Conservation (phyloP, 2,888 invertebrate species). For the Cartodere bifasciata region DNA sequence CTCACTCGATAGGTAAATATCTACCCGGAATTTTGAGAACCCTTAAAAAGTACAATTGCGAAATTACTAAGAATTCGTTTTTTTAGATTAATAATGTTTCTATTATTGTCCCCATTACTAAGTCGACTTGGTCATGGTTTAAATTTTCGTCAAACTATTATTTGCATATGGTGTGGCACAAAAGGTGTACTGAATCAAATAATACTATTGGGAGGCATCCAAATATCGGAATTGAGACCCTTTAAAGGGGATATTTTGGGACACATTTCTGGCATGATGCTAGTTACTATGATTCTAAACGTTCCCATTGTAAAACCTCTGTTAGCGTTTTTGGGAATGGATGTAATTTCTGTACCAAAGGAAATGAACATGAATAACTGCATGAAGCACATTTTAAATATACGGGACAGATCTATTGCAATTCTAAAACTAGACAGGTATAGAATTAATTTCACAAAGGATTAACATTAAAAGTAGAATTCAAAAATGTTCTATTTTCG, state of each 20-base stretch:
- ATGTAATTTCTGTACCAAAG: slow-evolving; percentile 40
- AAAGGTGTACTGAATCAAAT: slow-evolving; percentile 47
- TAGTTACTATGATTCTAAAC: slow-evolving; percentile 44
- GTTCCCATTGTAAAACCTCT: slow-evolving; percentile 42
- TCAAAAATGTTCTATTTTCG: too few relatives aligned
- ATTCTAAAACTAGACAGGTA: slow-evolving; percentile 49
- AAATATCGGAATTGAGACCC: slow-evolving; percentile 32
- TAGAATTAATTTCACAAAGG: too few relatives aligned
- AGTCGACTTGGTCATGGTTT: slow-evolving; percentile 45
- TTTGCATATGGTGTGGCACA: slow-evolving; percentile 50
- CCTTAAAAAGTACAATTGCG: too few relatives aligned
- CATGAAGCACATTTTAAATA: slow-evolving; percentile 38
- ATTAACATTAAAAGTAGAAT: too few relatives aligned
- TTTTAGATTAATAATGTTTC: slow-evolving; percentile 23
- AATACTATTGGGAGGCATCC: slow-evolving; percentile 41
- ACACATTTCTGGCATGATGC: slow-evolving; percentile 44
- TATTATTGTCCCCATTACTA: slow-evolving; percentile 37
- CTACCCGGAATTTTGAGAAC: too few relatives aligned
- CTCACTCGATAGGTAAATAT: too few relatives aligned
- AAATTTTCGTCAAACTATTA: slow-evolving; percentile 43
- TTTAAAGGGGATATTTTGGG: too few relatives aligned
- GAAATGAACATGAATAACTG: slow-evolving; percentile 45
- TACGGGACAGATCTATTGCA: slow-evolving; percentile 39
- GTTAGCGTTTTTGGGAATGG: slow-evolving; percentile 39
- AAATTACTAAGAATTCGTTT: too few relatives aligned